Percentiles rank a stretch among this genome's conserved stretches.
These are phyloP conservation scores for Drosophila bocki DNA, from an alignment of 1,140 invertebrate genomes.

Conservation along the genomic window DNA sequence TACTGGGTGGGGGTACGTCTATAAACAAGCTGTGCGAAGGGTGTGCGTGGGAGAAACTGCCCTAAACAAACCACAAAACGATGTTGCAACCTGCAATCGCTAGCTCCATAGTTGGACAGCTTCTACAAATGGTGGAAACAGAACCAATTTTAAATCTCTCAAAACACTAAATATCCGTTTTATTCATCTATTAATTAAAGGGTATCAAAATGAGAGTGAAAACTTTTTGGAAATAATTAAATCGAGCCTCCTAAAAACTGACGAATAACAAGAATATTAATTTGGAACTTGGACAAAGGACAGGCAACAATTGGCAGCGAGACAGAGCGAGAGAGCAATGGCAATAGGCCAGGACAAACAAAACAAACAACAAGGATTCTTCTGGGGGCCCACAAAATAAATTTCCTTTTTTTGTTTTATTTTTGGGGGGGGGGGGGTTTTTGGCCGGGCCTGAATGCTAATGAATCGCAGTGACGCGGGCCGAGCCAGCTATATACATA, in stretches of 20 bases:
- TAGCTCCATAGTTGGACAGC: neutral
- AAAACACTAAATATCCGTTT: too few species aligned
- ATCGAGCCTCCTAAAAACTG: neutral
- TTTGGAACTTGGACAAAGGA: conserved; percentile 3
- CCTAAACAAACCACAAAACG: conserved; percentile 11
- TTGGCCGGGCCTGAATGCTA: conserved; percentile 53
- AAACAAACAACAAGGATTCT: conserved; percentile 57
- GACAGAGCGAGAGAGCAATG: conserved; percentile 8
- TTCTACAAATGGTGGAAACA: too few species aligned
- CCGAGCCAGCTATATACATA: neutral
- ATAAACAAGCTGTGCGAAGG: conserved; percentile 15
- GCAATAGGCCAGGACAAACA: conserved; percentile 32
- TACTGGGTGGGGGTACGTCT: conserved; percentile 13
- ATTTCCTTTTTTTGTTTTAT: conserved; percentile 6
- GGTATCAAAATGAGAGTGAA: neutral
- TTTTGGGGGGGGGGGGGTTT: conserved; percentile 5
- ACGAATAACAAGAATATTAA: conserved; percentile 1
- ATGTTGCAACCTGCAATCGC: neutral
- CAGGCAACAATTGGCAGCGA: conserved; percentile 23
- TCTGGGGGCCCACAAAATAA: conserved; percentile 30
- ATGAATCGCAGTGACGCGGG: conserved; percentile 47
- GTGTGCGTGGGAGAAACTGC: neutral
- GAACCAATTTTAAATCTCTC: neutral
- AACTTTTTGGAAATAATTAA: neutral
- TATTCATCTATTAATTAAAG: neutral